These are phyloP conservation scores for Drosophila mulleri DNA, from an alignment of 2,888 invertebrate genomes.

Conservation along the genomic window DNA sequence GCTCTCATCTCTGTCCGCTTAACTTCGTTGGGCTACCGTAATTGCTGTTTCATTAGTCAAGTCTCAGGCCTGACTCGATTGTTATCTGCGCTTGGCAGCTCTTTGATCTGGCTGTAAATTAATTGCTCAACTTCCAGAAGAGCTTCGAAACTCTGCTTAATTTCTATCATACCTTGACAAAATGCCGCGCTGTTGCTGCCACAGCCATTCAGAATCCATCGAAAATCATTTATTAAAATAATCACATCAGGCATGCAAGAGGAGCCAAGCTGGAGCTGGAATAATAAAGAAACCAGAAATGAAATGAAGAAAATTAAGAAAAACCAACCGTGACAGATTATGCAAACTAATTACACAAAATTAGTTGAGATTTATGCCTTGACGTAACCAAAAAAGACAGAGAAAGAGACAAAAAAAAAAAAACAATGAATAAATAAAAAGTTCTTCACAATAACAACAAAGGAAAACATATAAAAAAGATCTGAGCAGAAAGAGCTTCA, in stretches of 20 bases:
- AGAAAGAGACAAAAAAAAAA: not conserved
- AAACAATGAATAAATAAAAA: conserved; percentile 5
- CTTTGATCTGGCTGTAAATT: conserved; percentile 46
- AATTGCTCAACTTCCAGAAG: conserved; percentile 41
- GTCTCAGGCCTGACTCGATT: conserved; percentile 14
- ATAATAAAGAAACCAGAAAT: conserved; percentile 28
- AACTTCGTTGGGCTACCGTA: conserved; percentile 5
- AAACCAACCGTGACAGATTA: conserved; percentile 74
- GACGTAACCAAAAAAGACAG: conserved; percentile 22
- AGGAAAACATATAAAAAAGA: conserved; percentile 2
- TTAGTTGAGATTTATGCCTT: conserved; percentile 76
- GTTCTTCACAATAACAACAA: conserved; percentile 30
- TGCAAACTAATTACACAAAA: conserved; percentile 79
- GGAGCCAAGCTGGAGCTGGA: conserved; percentile 10
- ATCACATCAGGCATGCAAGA: conserved; percentile 59
- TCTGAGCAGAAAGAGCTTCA: conserved; percentile 23
- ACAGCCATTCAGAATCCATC: conserved; percentile 57
- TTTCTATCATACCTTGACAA: conserved; percentile 54
- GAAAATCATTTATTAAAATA: conserved; percentile 78
- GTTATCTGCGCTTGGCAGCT: conserved; percentile 43
- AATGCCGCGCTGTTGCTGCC: conserved; percentile 51
- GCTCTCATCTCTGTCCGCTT: not conserved
- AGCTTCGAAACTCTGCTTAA: conserved; percentile 11
- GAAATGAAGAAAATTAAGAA: conserved; percentile 36
- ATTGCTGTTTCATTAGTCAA: conserved; percentile 7